Evolutionary conservation across 2,113 vertebrate species (phyloP).

Genomic region (Toxostoma redivivum): DNA sequence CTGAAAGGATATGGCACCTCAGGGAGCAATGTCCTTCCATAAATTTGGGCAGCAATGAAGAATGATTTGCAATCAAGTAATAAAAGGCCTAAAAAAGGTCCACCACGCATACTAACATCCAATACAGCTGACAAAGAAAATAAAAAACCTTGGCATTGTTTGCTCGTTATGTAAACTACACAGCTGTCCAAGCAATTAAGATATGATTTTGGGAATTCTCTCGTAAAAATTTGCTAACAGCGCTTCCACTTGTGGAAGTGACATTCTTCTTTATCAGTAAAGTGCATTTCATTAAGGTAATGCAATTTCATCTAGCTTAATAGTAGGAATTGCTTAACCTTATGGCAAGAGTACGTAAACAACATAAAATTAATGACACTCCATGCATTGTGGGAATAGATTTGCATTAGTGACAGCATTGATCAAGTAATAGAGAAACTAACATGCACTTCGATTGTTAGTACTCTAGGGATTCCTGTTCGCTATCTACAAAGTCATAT

Average conservation of each 20-base stretch:
- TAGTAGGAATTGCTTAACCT: conserved; percentile 83
- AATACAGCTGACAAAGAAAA: conserved; percentile 83
- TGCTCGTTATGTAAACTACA: conserved; percentile 85
- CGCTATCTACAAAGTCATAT: not conserved
- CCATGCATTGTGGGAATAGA: conserved; percentile 69
- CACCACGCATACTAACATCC: conserved; percentile 83
- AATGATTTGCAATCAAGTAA: conserved; percentile 90
- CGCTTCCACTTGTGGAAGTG: conserved; percentile 83
- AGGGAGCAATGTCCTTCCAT: conserved; percentile 89
- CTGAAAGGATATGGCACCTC: conserved; percentile 86
- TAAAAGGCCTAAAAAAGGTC: conserved; percentile 83
- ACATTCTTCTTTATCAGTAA: conserved; percentile 84
- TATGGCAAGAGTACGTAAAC: conserved; percentile 79
- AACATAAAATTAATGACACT: conserved; percentile 80
- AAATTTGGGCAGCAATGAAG: conserved; percentile 89
- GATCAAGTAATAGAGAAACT: conserved; percentile 68
- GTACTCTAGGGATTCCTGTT: conserved; percentile 34
- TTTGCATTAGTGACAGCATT: conserved; percentile 72
- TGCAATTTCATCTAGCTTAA: conserved; percentile 82
- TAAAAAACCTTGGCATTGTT: conserved; percentile 85
- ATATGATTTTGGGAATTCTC: conserved; percentile 87
- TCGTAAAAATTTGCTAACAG: conserved; percentile 83
- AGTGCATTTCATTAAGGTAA: conserved; percentile 85
- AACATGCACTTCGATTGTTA: conserved; percentile 19
- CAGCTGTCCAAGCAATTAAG: conserved; percentile 87